Base-by-base conservation (phyloP, 2,113 vertebrate species). In the Alouatta palliata region DNA sequence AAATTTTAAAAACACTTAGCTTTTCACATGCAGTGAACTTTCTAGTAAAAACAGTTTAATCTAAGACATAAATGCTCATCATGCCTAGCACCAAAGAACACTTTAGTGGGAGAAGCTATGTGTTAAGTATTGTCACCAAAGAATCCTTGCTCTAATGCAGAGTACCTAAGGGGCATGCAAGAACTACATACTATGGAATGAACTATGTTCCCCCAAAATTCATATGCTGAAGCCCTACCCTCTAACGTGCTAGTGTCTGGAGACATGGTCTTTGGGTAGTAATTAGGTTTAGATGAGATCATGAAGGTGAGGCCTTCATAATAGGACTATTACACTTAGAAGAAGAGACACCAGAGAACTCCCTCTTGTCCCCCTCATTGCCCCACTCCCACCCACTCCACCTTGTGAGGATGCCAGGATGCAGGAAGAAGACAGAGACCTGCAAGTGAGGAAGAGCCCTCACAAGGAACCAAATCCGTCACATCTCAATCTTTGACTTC, bases 1-100 rank as follows among this genome's bases (percentile, higher is more conserved):
- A 77, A 54, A 92, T 70, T 82, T 91, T 21, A 91, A 49, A 96
- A 95, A 90, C n/a, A 40, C 43, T 82, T 40, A n/a, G 12, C 12
- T 89, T 95, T 81, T 87, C 45, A 88, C 19, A 94, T 7, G 83
- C 32, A 76, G 52, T 35, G 14, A n/a, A 12, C 40, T 79, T 5
- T 43, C 11, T 84, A 43, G 25, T 58, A 12, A 82, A 87, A 27
- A 64, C 5, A 75, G 30, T 91, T 93, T 95, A 71, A 91, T 64
- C 40, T 80, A 84, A 92, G n/a, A 61, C 49, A 77, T 88, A 92
- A 68, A 84, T 40, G 35, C 49, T 56, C 49, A 43, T 76, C 37
- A 82, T 49, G n/a, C 43, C n/a, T 89, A 73, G 47, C 8, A 56
- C 43, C 47, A 86, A 89, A 10, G 8, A 64, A 66, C 21, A 82